Evolutionary conservation across 2,888 invertebrate species (phyloP).

Genomic region (Chaitophorus viminalis): DNA sequence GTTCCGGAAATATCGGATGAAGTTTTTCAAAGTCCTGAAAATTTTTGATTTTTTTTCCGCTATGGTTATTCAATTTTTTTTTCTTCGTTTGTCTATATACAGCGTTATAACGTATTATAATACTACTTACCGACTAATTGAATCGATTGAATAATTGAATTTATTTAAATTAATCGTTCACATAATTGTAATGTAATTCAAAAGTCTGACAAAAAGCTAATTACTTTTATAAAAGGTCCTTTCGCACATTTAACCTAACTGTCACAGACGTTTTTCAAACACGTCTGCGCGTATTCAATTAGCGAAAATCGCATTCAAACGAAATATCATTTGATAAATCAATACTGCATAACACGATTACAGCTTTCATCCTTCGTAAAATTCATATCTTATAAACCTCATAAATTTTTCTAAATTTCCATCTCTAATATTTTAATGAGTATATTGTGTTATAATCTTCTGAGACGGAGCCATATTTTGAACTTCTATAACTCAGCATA

Average conservation of each 20-base stretch:
- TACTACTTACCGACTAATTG: not conserved
- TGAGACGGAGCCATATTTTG: too few species aligned
- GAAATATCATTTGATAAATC: too few species aligned
- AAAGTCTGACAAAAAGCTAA: not conserved
- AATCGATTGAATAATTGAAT: not conserved
- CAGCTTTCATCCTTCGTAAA: too few species aligned
- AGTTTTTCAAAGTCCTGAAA: not conserved
- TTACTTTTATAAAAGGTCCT: not conserved
- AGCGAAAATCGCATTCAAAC: not conserved
- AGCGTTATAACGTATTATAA: not conserved
- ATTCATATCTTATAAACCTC: too few species aligned
- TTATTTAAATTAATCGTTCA: not conserved
- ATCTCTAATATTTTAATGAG: too few species aligned
- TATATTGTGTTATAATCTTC: too few species aligned
- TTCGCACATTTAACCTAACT: not conserved
- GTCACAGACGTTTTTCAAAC: not conserved
- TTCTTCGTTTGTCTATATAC: too few species aligned
- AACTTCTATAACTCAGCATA: too few species aligned
- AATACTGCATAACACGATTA: too few species aligned
- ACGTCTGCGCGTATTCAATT: not conserved
- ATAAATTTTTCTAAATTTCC: too few species aligned
- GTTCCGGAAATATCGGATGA: not conserved
- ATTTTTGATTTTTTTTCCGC: not conserved
- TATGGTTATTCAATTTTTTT: too few species aligned
- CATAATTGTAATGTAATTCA: not conserved